Evolutionary conservation across 53 echinoderm and acorn worm genomes (phyloP), one percentile per base, ranked within the genome.

Genomic region (Patiria pectinifera): DNA sequence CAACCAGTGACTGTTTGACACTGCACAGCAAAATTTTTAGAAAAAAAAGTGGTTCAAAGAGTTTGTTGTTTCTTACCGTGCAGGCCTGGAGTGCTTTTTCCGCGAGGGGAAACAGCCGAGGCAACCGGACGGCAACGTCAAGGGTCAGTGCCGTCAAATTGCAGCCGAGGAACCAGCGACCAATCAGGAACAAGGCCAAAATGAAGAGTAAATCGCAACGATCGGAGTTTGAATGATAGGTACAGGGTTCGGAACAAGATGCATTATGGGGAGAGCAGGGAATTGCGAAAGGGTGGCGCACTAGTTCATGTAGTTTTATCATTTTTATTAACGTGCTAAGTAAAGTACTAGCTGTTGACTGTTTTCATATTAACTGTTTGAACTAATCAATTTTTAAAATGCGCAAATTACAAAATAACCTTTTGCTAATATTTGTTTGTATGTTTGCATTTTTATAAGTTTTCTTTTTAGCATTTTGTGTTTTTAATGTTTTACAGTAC

Each of bases 51-150:
- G 9, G 48, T 53, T 23, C 18, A 26, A 5, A 35, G 35, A 35
- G 0, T 43, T 0, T 46, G 9, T 44, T 21, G 43, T 3, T 70
- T 71, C 3, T 69, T 19, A n/a, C 21, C 12, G 14, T 90, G 10
- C 90, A 90, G 90, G 90, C 9, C 63, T 90, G 46, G 90, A 90
- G 46, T 90, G 90, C 26, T 90, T 80, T 78, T 22, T 90, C 43
- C 80, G 63, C 22, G 90, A 90, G 69, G 80, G 81, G 13, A 81
- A 90, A 66, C 47, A 81, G 69, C 25, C 81, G 23, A 80, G 80
- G 49, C 80, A 90, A 46, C 90, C 80, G 45, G 90, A 69, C 5
- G 90, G 90, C 4, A 63, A 10, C 21, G 80, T 66, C 16, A 90
- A 90, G 69, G 90, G 90, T 9, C 80, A 13, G 19, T 90, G 90